Conservation (phyloP, 2,888 invertebrate species). For the Aleiodes leptofemur region DNA sequence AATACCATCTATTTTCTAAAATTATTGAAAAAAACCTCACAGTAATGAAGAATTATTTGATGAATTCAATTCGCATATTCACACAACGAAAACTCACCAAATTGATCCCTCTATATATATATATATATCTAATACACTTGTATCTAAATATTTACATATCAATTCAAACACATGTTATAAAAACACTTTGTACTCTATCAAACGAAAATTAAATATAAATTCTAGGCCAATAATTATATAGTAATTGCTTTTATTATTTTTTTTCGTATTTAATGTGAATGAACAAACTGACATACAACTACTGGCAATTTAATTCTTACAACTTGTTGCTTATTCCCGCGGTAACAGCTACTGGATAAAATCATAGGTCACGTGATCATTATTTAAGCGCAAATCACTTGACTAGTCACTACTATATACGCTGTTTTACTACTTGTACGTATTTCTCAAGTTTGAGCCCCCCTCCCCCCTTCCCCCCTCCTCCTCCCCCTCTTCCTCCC, state of each 20-base stretch:
- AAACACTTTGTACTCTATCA: not conserved
- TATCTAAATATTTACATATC: too few relatives aligned
- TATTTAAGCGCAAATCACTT: constrained; percentile 22
- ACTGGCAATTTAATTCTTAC: constrained; percentile 18
- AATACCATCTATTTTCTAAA: too few relatives aligned
- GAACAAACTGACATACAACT: constrained; percentile 11
- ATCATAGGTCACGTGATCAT: constrained; percentile 14
- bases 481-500: too few relatives aligned
- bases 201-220: constrained; percentile 11
- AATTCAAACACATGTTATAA: too few relatives aligned
- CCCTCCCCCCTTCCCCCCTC: not conserved
- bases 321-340: not conserved
- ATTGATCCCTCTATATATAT: too few relatives aligned
- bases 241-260: not conserved
- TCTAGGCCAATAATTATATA: constrained; percentile 20
- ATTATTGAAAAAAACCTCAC: too few relatives aligned
- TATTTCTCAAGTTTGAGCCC: not conserved
- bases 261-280: not conserved
- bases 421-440: constrained; percentile 9
- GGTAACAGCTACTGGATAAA: not conserved
- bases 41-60: too few relatives aligned
- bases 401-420: not conserved
- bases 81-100: too few relatives aligned
- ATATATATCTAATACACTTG: too few relatives aligned
- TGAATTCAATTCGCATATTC: too few relatives aligned